Percentiles rank a stretch among this genome's conserved stretches.
Evolutionary conservation across 2,113 vertebrate species (phyloP).

Genomic region (Mus spicilegus): DNA sequence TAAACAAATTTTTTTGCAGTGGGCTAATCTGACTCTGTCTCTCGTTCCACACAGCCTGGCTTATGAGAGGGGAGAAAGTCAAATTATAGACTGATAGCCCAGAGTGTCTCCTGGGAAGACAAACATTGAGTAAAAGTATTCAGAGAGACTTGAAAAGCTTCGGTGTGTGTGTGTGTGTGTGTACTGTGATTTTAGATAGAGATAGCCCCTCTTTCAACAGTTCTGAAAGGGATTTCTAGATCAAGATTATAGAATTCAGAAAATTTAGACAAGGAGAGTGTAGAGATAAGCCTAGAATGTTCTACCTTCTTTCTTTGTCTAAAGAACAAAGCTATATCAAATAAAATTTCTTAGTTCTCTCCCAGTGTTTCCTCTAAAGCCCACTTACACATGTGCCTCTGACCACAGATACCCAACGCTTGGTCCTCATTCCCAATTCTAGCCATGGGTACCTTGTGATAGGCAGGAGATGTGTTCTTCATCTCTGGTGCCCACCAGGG

Average conservation of each 20-base stretch:
- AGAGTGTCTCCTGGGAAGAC: conserved; percentile 47
- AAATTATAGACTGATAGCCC: conserved; percentile 60
- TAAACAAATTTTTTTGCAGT: conserved; percentile 68
- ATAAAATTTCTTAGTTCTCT: too few relatives aligned
- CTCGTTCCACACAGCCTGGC: rapidly evolving
- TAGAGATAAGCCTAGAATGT: not conserved
- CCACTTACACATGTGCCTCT: not conserved
- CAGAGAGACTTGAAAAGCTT: conserved; percentile 42
- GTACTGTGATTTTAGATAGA: not conserved
- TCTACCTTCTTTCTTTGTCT: not conserved
- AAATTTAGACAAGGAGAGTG: not conserved
- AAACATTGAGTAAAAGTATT: conserved; percentile 47
- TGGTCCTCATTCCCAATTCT: not conserved
- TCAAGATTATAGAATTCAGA: not conserved
- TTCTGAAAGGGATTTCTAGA: not conserved
- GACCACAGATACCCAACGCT: rapidly evolving
- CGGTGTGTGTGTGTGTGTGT: not conserved
- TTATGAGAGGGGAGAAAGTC: not conserved
- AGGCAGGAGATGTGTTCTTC: not conserved
- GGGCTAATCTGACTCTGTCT: conserved; percentile 58
- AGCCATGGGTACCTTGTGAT: rapidly evolving
- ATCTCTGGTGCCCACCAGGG: not conserved
- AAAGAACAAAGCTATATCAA: not conserved
- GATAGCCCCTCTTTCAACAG: not conserved
- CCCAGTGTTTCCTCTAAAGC: not conserved